These are phyloP conservation scores for Dunckerocampus dactyliophorus DNA, from an alignment of 2,113 vertebrate genomes.

Conservation along the genomic window DNA sequence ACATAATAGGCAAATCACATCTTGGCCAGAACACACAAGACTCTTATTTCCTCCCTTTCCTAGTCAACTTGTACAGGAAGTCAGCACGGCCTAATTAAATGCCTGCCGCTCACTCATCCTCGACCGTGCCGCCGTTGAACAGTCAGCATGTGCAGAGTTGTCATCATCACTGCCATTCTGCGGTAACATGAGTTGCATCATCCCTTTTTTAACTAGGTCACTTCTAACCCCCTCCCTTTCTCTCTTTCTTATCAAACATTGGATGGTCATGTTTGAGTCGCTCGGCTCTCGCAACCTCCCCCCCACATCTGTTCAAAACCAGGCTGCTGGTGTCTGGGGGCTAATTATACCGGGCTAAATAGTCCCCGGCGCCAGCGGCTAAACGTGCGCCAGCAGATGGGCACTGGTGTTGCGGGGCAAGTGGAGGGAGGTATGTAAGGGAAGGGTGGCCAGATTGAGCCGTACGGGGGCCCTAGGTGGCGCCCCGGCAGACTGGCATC, in stretches of 20 bases:
- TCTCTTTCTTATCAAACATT: slow-evolving; percentile 57
- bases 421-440: slow-evolving; percentile 24
- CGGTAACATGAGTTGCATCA: slow-evolving; percentile 68
- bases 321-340: slow-evolving; percentile 70
- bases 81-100: slow-evolving; percentile 54
- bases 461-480: slow-evolving; percentile 50
- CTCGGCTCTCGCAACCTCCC: slow-evolving; percentile 51
- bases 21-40: slow-evolving; percentile 21
- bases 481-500: slow-evolving; percentile 65
- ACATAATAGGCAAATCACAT: slow-evolving; percentile 33
- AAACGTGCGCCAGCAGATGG: slow-evolving; percentile 69
- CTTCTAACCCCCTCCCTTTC: slow-evolving; percentile 23
- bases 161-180: slow-evolving; percentile 65
- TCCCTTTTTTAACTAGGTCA: slow-evolving; percentile 67
- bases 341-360: slow-evolving; percentile 72
- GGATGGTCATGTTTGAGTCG: slow-evolving; percentile 50
- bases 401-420: slow-evolving; percentile 64
- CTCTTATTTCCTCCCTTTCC: slow-evolving; percentile 26
- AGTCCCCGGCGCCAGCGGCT: slow-evolving; percentile 68
- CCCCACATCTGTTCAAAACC: slow-evolving; percentile 74
- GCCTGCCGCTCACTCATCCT: slow-evolving; percentile 39
- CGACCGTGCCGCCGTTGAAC: slow-evolving; percentile 8
- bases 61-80: slow-evolving; percentile 27
- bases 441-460: not conserved
- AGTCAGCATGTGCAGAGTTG: slow-evolving; percentile 21